A percentile compares a stretch with the other conserved stretches of the same genome.
These are phyloP conservation scores for Coracopsis vasa DNA, from an alignment of 2,113 vertebrate species.

Conservation along the genomic window DNA sequence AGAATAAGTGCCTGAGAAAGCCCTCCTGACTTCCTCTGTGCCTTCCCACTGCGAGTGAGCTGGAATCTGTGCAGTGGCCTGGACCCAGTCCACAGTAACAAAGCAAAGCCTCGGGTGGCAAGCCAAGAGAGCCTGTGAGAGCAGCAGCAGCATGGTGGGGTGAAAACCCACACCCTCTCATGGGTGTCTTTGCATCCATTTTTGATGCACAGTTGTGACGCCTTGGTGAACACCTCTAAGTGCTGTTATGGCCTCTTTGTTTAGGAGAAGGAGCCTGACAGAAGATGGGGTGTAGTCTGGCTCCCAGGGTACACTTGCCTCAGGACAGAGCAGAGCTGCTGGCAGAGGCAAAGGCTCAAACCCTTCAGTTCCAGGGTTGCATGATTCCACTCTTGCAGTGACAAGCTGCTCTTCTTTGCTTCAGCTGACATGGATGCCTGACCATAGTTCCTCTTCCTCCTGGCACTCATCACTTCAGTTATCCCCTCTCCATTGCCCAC, in stretches of 20 bases:
- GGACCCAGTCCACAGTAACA: background rate
- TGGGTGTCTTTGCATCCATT: background rate
- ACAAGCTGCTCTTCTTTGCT: background rate
- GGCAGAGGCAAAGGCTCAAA: background rate
- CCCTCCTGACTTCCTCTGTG: background rate
- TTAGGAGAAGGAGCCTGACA: background rate
- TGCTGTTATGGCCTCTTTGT: rapidly evolving
- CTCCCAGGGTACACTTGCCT: background rate
- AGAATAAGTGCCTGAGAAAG: background rate
- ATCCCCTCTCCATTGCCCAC: background rate
- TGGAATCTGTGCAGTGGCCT: background rate
- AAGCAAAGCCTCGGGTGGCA: background rate
- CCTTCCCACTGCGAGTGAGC: background rate
- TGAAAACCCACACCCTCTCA: rapidly evolving
- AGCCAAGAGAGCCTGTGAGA: background rate
- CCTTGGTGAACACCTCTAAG: background rate
- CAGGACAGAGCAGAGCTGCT: rapidly evolving
- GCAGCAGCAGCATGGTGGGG: background rate
- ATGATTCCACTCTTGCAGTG: background rate
- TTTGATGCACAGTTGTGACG: background rate
- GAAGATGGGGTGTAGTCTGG: background rate
- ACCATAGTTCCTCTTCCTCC: background rate
- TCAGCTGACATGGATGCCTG: rapidly evolving
- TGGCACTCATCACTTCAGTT: background rate
- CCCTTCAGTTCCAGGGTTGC: background rate